phyloP scores from a whole-genome alignment of 2,113 vertebrate genomes.

The Megalops atlanticus region DNA sequence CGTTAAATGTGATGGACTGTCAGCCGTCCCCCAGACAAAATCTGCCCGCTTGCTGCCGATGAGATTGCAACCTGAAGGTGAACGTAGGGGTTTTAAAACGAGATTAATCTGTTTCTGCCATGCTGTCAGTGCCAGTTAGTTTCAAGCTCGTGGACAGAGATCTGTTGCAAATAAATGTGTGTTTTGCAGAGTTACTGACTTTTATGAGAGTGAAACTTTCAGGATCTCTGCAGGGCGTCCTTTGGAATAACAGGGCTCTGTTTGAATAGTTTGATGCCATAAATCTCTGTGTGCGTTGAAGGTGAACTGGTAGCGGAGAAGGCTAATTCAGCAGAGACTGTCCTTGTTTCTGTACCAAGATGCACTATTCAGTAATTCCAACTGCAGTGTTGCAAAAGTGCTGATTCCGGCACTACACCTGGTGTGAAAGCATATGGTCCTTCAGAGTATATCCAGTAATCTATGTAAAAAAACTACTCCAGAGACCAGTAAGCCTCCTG shows the following conservation, averaged over 20 bases:
- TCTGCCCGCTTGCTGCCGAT: background rate
- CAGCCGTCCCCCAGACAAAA: background rate
- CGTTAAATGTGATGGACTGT: constrained; percentile 17
- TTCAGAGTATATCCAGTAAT: background rate
- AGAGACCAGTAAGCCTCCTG: background rate
- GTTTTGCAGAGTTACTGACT: background rate
- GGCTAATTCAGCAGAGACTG: background rate
- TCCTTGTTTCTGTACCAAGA: background rate
- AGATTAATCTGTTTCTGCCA: constrained; percentile 16
- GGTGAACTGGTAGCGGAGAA: background rate
- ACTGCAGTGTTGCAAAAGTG: background rate
- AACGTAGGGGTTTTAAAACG: constrained; percentile 5
- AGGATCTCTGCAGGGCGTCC: background rate
- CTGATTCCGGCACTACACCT: background rate
- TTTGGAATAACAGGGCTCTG: background rate
- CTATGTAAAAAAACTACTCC: background rate
- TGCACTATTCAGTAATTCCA: background rate
- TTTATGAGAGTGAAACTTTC: background rate
- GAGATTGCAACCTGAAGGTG: background rate
- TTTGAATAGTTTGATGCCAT: background rate
- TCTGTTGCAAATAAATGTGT: too few relatives aligned
- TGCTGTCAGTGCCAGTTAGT: constrained; percentile 3
- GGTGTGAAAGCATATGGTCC: constrained; percentile 20
- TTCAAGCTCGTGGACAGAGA: background rate
- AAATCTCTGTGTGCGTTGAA: background rate